Evolutionary conservation across 2,113 vertebrate genomes (phyloP), one percentile per base, ranked within the genome.

Genomic region (Gila orcuttii): DNA sequence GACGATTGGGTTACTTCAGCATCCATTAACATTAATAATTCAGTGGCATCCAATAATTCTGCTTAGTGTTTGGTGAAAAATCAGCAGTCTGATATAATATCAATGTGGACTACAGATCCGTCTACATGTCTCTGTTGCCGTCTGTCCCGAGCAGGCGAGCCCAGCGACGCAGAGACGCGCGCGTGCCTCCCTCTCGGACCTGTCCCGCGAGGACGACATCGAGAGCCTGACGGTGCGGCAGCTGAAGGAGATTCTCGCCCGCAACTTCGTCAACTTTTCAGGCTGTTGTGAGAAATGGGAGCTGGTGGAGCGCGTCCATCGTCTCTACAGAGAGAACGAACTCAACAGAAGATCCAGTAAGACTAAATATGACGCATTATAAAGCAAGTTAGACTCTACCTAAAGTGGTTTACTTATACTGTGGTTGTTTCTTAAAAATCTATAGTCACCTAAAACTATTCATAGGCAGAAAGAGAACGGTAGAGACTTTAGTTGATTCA

Each of bases 271-370:
- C 91, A 99, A 96, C 93, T 99, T 97, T 90, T 98, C 97, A 0
- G 98, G 98, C 92, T 99, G 98, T 93, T 99, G 98, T 90, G 98
- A 99, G 93, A 99, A 99, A 89, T 99, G 98, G 98, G 98, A 99
- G 91, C 96, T 99, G 83, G 93, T 99, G 91, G 98, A 99, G 88
- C 96, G 97, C 90, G 98, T 99, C 68, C 96, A 95, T 92, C 95
- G 97, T 5, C 94, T 99, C 0, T 99, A 98, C 95, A 95, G 95
- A 90, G 97, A 99, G 85, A 97, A 93, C 0, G 94, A 98, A 91
- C 96, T 96, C 86, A 99, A 99, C 93, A 95, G 97, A 88, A 97
- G 95, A 90, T 97, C 97, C 86, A 95, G 98, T 99, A 93, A 84
- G 97, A 80, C 12, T 74, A 76, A 25, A 52, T 13, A n/a, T 45